A percentile compares a stretch with the other conserved stretches of the same genome.
These are phyloP conservation scores for Nannobrachium achirus DNA, from an alignment of 2,113 vertebrate genomes.

Conservation along the genomic window DNA sequence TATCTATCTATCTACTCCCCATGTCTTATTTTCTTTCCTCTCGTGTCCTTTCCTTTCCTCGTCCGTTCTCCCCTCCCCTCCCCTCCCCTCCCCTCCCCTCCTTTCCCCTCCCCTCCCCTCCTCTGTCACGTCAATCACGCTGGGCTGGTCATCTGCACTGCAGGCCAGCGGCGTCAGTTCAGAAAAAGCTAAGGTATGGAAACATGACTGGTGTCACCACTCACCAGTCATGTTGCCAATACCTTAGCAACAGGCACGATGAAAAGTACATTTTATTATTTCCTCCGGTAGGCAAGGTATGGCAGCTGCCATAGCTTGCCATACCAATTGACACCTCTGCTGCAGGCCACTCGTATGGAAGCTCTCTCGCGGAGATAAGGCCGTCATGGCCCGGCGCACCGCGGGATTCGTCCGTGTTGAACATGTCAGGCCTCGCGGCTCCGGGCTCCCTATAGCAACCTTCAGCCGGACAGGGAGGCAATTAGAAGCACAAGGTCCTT, in stretches of 20 bases:
- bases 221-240: no score
- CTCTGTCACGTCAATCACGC: constrained; percentile 48
- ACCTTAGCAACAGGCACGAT: no score
- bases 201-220: no score
- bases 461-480: constrained; percentile 6
- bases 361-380: constrained; percentile 41
- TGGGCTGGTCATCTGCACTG: constrained; percentile 15
- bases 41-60: no score
- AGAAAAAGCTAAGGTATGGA: no score
- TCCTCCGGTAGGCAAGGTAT: no score
- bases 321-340: no score
- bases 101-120: constrained; percentile 12
- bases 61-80: neutral
- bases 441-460: neutral
- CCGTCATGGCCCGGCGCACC: constrained; percentile 2
- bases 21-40: neutral
- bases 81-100: neutral
- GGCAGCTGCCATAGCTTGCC: no score
- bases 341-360: constrained; percentile 25
- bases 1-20: no score
- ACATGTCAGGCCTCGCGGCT: constrained; percentile 29
- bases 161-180: no score
- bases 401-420: constrained; percentile 16
- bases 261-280: no score
- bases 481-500: constrained; percentile 14